Evolutionary conservation across 2,797 vertebrate genomes (phyloP).

Genomic region (Rhabdomys pumilio): DNA sequence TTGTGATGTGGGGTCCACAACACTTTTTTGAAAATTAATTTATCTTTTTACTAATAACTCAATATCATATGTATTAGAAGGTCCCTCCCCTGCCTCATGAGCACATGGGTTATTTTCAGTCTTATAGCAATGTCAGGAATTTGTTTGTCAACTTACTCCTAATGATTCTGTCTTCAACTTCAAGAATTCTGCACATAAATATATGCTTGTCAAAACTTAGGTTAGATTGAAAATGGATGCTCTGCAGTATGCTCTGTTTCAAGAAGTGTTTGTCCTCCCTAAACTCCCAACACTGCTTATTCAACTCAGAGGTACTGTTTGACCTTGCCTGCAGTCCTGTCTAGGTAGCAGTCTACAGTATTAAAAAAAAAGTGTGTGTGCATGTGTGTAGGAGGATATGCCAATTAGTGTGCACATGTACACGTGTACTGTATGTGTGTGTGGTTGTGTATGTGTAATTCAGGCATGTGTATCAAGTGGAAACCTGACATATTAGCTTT

Average conservation of each 20-base stretch:
- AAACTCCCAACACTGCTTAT: neutral
- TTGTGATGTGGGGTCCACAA: neutral
- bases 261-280: neutral
- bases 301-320: neutral
- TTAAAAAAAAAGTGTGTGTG: neutral
- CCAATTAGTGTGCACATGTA: neutral
- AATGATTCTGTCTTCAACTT: neutral
- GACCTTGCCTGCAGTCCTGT: neutral
- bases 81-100: neutral
- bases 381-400: neutral
- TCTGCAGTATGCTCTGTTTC: neutral
- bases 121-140: neutral
- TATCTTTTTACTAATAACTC: neutral
- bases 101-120: neutral
- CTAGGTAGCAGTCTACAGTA: neutral
- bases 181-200: neutral
- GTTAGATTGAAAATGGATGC: neutral
- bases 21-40: neutral
- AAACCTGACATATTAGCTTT: constrained; percentile 16
- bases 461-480: neutral
- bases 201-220: neutral
- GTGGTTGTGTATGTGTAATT: neutral
- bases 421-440: neutral
- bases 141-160: neutral
- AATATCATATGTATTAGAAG: neutral